Base-by-base conservation (phyloP, 2,888 invertebrate genomes). In the Dendrolimus houi region DNA sequence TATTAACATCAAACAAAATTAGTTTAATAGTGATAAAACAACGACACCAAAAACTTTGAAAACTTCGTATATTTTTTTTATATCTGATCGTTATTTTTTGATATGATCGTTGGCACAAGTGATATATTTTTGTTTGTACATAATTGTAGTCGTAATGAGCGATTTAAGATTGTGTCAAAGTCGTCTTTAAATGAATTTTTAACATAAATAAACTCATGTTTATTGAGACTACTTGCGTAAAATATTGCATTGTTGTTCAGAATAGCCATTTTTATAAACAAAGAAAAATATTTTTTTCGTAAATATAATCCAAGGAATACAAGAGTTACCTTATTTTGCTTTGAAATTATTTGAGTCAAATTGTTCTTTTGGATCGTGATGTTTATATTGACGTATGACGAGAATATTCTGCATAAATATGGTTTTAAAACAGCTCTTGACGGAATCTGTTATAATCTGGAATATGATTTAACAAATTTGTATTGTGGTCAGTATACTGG, bases 31-130 rank as follows among this genome's bases (percentile, higher is more conserved):
- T 81, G 78, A 72, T 73, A 71, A 72, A 70, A 77, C 73, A 80
- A 83, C 77, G 79, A 87, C 79, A 79, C 87, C 86, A 87, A 87
- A 87, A 79, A 73, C 60, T 47, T 47, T 9, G 47, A 9, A 47
- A 47, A 10, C 8, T 47, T 47, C 9, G 47, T 47, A 47, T 47
- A 10, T 9, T 47, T 47, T 14, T 47, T 47, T 47, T 47, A 2
- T 47, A 47, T 10, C 12, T 47, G 47, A 47, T 8, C 3, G 47
- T 47, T 29, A 47, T 8, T 9, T 47, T 29, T 12, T 47, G 47
- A 47, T 47, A 9, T 10, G 47, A 47, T 47, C 47, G 9, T 47
- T 47, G 47, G 47, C 47, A 47, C 47, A 47, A 47, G 47, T 12
- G 9, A 12, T 47, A 56, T 58, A 47, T n/a, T 55, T 58, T 9